Percentiles rank a stretch among this genome's conserved stretches.
phyloP scores from a whole-genome alignment of 2,888 invertebrate species.

The Perizoma affinitatum region DNA sequence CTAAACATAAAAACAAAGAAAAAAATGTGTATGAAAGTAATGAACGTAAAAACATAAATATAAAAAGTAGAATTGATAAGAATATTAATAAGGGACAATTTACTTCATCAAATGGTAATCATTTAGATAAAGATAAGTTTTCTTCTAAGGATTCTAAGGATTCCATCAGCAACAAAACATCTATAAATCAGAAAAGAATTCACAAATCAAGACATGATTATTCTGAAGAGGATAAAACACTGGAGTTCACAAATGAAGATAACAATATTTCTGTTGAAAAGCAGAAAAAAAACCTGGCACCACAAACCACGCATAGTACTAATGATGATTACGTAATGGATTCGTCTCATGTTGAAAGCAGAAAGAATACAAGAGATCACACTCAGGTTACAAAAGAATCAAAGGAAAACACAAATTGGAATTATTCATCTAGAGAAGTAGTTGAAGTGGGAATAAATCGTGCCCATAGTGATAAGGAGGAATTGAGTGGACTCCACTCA shows the following conservation, averaged over 20 bases:
- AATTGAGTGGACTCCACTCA: neutral
- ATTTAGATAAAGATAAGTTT: neutral
- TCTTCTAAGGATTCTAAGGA: too few relatives aligned
- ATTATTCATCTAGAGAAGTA: slow-evolving; percentile 17
- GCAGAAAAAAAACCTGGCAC: neutral
- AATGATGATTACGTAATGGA: neutral
- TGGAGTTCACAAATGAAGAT: too few relatives aligned
- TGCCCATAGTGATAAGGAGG: slow-evolving; percentile 6
- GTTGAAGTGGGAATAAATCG: slow-evolving; percentile 12
- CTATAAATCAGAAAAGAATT: too few relatives aligned
- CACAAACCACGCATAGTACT: neutral
- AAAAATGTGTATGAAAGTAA: neutral
- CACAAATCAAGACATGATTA: too few relatives aligned
- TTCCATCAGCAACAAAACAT: slow-evolving; percentile 1
- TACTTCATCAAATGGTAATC: neutral
- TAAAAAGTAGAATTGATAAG: neutral
- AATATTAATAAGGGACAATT: neutral
- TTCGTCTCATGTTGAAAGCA: too few relatives aligned
- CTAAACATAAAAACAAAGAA: slow-evolving; percentile 5
- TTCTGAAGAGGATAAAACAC: too few relatives aligned
- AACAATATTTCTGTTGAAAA: too few relatives aligned
- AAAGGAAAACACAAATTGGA: slow-evolving; percentile 1
- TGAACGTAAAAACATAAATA: slow-evolving; percentile 3
- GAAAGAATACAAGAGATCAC: too few relatives aligned
- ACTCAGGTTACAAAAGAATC: slow-evolving; percentile 1